Conservation (phyloP, 2,113 vertebrate species). For the Sebastes schlegelii region DNA sequence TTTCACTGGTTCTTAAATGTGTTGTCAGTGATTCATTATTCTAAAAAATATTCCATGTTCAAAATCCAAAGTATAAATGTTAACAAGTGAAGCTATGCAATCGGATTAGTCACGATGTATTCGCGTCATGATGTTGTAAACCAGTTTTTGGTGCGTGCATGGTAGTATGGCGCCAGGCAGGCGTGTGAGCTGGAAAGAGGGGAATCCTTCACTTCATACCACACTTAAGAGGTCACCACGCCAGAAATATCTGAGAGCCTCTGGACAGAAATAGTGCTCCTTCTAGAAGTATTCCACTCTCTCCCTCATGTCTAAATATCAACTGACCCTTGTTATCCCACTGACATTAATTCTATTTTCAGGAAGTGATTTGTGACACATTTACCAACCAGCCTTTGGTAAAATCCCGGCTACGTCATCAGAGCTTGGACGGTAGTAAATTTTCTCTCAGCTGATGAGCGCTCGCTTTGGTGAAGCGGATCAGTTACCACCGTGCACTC, state of each 20-base stretch:
- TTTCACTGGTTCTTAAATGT: no score
- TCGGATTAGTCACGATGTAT: no score
- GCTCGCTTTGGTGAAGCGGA: background rate
- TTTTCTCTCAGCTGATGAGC: background rate
- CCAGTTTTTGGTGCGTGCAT: background rate
- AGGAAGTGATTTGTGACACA: background rate
- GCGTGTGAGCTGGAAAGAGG: no score
- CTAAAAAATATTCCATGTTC: background rate
- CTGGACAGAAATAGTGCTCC: slow-evolving; percentile 22
- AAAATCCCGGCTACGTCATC: background rate
- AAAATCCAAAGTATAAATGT: background rate
- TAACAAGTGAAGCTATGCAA: background rate
- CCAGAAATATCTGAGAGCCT: slow-evolving; percentile 24
- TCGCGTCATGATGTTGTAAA: background rate
- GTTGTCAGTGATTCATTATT: background rate
- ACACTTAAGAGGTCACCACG: slow-evolving; percentile 5
- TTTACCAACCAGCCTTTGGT: background rate
- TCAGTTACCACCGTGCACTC: background rate
- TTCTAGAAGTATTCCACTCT: slow-evolving; percentile 15
- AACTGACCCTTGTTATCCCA: background rate
- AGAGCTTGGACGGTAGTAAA: background rate
- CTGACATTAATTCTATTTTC: background rate
- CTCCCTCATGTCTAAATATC: background rate
- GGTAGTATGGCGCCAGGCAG: background rate
- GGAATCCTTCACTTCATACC: background rate